Evolutionary conservation across 2,888 invertebrate species (phyloP).

Genomic region (Agrotis puta): DNA sequence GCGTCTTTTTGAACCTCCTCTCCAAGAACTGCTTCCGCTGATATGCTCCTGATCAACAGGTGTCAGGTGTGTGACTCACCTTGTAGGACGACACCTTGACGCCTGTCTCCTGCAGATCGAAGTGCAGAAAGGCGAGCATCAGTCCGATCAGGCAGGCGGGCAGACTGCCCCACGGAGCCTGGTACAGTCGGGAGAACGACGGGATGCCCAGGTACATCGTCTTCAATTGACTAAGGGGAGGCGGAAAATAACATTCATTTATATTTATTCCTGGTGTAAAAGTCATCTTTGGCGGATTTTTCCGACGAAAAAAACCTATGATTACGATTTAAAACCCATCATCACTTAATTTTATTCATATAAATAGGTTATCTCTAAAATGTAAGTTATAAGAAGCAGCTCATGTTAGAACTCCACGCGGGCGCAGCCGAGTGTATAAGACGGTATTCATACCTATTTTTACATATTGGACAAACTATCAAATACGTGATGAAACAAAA

Average conservation of each 20-base stretch:
- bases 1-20: no score
- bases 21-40: no score
- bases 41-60: no score
- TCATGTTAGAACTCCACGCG: no score
- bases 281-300: neutral
- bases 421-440: no score
- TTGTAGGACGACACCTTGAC: slow-evolving; percentile 59
- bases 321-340: no score
- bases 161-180: slow-evolving; percentile 74
- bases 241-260: neutral
- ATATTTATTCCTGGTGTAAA: neutral
- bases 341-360: no score
- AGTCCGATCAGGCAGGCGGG: slow-evolving; percentile 71
- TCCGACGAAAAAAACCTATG: neutral
- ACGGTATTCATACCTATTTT: no score
- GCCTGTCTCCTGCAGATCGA: slow-evolving; percentile 66
- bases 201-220: slow-evolving; percentile 69
- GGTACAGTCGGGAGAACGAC: slow-evolving; percentile 73
- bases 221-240: slow-evolving; percentile 20
- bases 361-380: no score
- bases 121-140: slow-evolving; percentile 68
- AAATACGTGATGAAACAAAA: no score
- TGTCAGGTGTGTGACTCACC: slow-evolving; percentile 47
- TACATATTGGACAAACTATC: no score
- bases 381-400: no score